Evolutionary conservation across 2,797 vertebrate species (phyloP), one percentile per base, ranked within the genome.

Genomic region (Heterohyrax brucei): DNA sequence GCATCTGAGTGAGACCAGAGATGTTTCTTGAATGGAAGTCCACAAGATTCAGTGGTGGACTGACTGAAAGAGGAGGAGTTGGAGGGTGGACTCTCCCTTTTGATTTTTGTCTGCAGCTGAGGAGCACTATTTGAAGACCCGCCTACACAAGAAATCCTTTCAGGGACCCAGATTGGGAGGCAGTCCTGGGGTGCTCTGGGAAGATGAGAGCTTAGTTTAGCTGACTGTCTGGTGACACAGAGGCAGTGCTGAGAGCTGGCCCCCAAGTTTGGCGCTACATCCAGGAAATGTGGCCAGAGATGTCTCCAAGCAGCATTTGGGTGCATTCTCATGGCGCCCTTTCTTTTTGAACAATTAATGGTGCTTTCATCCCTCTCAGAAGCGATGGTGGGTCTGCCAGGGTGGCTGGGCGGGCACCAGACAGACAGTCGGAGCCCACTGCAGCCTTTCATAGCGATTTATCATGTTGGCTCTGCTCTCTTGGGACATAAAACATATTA

Each of bases 281-380:
- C 94, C 46, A 46, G 77, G 24, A 46, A 75, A 64, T 10, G 62
- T 44, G 53, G 7, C n/a, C 26, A 21, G 82, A 85, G 86, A 94
- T 53, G 46, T 96, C 93, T 72, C 44, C 0, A 44, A 76, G 97
- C 76, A 19, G 87, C 39, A 75, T 16, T 93, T 96, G 97, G 97
- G 95, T 59, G 56, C 72, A 21, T 96, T 98, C 95, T 98, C 98
- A 82, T 7, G 95, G 33, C 87, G 75, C 97, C 95, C 97, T 97
- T 95, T 97, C 97, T 98, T 97, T 93, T 86, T 14, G 62, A 96
- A 96, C 98, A 98, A 98, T 98, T 98, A 98, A 98, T 98, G 98
- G 95, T 95, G 95, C 96, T 95, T 98, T 98, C 98, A 98, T 98
- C 97, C 97, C 94, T 97, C 97, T 91, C 96, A 98, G 98, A 96